Percentiles rank a stretch among this genome's conserved stretches.
Conservation (phyloP, 2,797 vertebrate species). For the Aldrovandia affinis region DNA sequence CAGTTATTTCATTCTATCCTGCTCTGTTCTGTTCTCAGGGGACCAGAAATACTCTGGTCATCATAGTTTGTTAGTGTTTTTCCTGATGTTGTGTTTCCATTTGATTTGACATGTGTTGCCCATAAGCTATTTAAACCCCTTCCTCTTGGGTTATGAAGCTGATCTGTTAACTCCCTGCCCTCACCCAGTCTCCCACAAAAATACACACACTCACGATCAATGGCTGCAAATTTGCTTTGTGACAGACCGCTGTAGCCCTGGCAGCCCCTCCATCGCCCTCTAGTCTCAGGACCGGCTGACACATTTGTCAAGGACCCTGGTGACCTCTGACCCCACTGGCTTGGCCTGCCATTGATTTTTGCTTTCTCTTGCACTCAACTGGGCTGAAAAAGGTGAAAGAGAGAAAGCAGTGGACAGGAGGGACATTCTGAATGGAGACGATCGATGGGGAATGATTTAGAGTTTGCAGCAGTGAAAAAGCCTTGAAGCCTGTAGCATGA, state of each 20-base stretch:
- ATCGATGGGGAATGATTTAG: conserved; percentile 84
- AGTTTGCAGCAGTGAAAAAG: conserved; percentile 70
- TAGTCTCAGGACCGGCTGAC: conserved; percentile 76
- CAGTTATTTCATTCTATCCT: neutral
- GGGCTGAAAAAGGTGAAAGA: conserved; percentile 68
- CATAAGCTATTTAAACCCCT: conserved; percentile 65
- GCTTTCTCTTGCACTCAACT: conserved; percentile 77
- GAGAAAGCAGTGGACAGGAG: conserved; percentile 46
- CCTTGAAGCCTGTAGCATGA: conserved; percentile 58
- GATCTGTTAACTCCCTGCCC: conserved; percentile 50
- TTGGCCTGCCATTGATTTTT: conserved; percentile 89
- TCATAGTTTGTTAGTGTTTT: conserved; percentile 13
- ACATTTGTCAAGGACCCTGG: conserved; percentile 89
- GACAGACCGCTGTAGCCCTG: conserved; percentile 42
- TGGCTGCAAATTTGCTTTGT: conserved; percentile 76
- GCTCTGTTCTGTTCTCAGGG: neutral
- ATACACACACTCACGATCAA: conserved; percentile 57
- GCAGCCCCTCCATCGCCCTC: conserved; percentile 69
- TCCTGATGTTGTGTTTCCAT: conserved; percentile 29
- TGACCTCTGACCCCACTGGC: conserved; percentile 84
- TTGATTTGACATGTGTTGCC: conserved; percentile 69
- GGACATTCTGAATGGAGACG: conserved; percentile 70
- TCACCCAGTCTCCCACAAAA: conserved; percentile 38
- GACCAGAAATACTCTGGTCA: neutral
- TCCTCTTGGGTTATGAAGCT: conserved; percentile 39